phyloP scores from a whole-genome alignment of 2,888 invertebrate species.

The Drosophila koepferae region DNA sequence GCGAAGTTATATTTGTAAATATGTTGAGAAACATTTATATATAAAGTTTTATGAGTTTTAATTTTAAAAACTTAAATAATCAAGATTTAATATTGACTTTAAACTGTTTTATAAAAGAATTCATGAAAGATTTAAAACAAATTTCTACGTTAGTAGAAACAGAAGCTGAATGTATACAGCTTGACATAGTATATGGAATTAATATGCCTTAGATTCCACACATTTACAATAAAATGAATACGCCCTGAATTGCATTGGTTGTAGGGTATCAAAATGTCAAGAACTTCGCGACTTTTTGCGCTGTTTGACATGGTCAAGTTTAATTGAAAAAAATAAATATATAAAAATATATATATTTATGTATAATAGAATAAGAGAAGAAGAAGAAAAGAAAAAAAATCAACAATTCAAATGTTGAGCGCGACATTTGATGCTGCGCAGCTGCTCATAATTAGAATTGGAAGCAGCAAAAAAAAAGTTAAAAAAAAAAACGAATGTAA shows the following conservation, averaged over 20 bases:
- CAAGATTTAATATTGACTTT: not conserved
- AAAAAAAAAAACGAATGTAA: not conserved
- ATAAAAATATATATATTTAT: constrained; percentile 46
- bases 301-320: constrained; percentile 76
- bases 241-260: not conserved
- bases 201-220: not conserved
- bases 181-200: too few species aligned
- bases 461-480: constrained; percentile 13
- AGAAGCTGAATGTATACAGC: too few species aligned
- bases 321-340: constrained; percentile 73
- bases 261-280: constrained; percentile 2
- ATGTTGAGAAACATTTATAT: too few species aligned
- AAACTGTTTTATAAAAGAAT: not conserved
- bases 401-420: constrained; percentile 29
- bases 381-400: not conserved
- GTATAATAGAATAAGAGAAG: constrained; percentile 30
- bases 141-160: not conserved
- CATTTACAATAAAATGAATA: not conserved
- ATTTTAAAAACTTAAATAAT: not conserved
- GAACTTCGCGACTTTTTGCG: constrained; percentile 37
- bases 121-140: not conserved
- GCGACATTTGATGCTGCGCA: constrained; percentile 65
- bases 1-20: too few species aligned
- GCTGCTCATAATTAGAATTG: constrained; percentile 76
- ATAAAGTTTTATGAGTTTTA: too few species aligned